phyloP scores from a whole-genome alignment of 2,888 invertebrate species.

The Ornithoptera alexandrae region DNA sequence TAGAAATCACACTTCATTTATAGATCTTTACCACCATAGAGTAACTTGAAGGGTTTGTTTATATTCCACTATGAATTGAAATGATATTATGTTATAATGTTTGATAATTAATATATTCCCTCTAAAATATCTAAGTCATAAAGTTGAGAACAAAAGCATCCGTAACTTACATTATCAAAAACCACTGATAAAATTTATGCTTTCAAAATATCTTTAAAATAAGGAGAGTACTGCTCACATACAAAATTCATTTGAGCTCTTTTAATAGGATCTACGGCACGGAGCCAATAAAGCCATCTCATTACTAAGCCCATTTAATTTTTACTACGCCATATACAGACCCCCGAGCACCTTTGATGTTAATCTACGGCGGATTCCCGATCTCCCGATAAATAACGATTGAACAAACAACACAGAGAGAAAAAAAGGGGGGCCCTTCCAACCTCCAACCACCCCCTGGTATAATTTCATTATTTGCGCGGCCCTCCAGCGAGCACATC shows the following conservation, averaged over 20 bases:
- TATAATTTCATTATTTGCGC: slow-evolving; percentile 67
- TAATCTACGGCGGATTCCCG: slow-evolving; percentile 63
- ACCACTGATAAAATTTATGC: too few relatives aligned
- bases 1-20: too few relatives aligned
- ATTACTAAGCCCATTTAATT: slow-evolving; percentile 57
- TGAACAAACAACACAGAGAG: slow-evolving; percentile 65
- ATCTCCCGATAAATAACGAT: slow-evolving; percentile 71
- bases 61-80: too few relatives aligned
- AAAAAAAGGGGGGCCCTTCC: slow-evolving; percentile 40
- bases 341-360: slow-evolving; percentile 60
- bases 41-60: too few relatives aligned
- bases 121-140: too few relatives aligned
- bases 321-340: slow-evolving; percentile 55
- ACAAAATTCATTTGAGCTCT: neutral
- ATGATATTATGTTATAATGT: too few relatives aligned
- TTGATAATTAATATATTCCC: too few relatives aligned
- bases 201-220: too few relatives aligned
- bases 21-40: too few relatives aligned
- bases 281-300: slow-evolving; percentile 38
- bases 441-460: slow-evolving; percentile 37
- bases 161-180: too few relatives aligned
- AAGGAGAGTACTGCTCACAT: too few relatives aligned
- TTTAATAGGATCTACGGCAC: slow-evolving; percentile 5
- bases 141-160: too few relatives aligned
- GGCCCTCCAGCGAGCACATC: slow-evolving; percentile 45